Percentiles rank a stretch among this genome's conserved stretches.
Evolutionary conservation across 1,140 invertebrate species (phyloP).

Genomic region (Drosophila serrata): DNA sequence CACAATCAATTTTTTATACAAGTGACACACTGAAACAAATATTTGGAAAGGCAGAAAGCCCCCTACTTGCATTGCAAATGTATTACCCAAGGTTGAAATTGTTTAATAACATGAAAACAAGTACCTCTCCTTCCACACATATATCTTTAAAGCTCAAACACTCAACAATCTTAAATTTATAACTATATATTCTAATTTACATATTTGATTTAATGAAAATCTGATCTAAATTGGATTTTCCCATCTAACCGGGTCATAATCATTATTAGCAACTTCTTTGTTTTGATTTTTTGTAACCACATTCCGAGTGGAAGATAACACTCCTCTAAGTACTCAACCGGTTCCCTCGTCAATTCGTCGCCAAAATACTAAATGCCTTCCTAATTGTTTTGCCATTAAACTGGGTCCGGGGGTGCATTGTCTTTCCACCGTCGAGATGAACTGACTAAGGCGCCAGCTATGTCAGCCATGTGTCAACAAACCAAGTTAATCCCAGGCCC

Average conservation of each 20-base stretch:
- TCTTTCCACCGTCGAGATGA: constrained; percentile 30
- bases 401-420: constrained; percentile 63
- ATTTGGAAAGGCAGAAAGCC: neutral
- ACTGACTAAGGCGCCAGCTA: constrained; percentile 70
- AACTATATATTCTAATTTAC: neutral
- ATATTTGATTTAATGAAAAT: constrained; percentile 11
- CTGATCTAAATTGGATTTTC: constrained; percentile 47
- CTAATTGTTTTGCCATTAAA: constrained; percentile 80
- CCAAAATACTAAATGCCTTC: constrained; percentile 69
- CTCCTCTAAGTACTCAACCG: constrained; percentile 56
- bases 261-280: constrained; percentile 6
- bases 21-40: constrained; percentile 18
- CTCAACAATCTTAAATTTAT: neutral
- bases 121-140: neutral
- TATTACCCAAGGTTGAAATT: neutral
- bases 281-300: constrained; percentile 29
- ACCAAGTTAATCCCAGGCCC: constrained; percentile 49
- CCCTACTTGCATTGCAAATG: neutral
- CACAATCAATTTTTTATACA: neutral
- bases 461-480: constrained; percentile 66
- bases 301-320: constrained; percentile 40
- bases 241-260: constrained; percentile 50
- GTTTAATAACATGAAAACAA: neutral
- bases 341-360: constrained; percentile 55
- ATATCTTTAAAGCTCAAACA: too few species aligned